Evolutionary conservation across 2,113 vertebrate genomes (phyloP), one percentile per base, ranked within the genome.

Genomic region (Chrysochloris asiatica): DNA sequence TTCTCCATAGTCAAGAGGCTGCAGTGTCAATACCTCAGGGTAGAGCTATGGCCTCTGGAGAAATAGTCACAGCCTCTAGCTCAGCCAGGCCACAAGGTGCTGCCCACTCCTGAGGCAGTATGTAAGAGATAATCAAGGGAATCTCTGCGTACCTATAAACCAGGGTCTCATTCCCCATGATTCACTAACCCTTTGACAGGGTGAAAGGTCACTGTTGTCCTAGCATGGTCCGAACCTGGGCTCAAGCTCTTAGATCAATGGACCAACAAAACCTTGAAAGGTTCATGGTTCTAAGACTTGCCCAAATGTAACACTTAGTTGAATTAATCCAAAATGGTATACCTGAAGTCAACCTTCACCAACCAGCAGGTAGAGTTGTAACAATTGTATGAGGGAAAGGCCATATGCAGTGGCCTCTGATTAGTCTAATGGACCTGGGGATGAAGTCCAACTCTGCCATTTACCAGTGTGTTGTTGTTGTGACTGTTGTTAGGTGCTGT

Each of bases 281-380:
- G n/a, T 1, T 5, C 22, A 71, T 91, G 36, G 36, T 59, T 93
- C 87, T 8, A 72, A 92, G 78, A 83, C 33, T 67, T 88, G n/a
- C 30, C 38, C 56, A 93, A 92, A 76, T 30, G 28, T 45, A 88
- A 65, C 56, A 41, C 17, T 63, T 77, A 21, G 50, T n/a, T 86
- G 80, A 83, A 50, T 85, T 38, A 90, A 88, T 41, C 76, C 45
- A 71, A 22, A 90, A 33, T 0, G 59, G 45, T 24, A 54, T 72
- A 69, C 2, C 19, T 71, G 67, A 48, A 83, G 33, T 83, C n/a
- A 75, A 9, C 79, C 54, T 61, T 82, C 33, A 43, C n/a, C 21
- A 50, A 26, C 5, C n/a, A 83, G 48, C n/a, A 45, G 61, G 81
- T 54, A 77, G 3, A 33, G 78, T 0, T 48, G 17, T 33, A 65